phyloP scores from a whole-genome alignment of 2,888 invertebrate species.

The Apocheima hispidaria region DNA sequence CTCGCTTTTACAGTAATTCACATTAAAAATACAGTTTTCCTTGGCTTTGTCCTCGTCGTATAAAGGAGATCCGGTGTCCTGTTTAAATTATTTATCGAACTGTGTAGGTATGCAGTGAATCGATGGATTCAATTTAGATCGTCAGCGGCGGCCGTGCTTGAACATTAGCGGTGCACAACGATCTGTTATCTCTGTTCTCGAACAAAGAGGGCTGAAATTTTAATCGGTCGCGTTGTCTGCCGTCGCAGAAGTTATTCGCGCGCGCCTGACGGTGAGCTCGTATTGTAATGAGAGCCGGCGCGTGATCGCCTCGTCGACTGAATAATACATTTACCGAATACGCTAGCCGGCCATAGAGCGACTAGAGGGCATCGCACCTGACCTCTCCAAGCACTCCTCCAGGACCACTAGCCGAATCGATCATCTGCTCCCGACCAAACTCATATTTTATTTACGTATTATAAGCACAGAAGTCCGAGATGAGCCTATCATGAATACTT shows the following conservation, averaged over 20 bases:
- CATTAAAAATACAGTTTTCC: conserved; percentile 37
- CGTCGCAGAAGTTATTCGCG: conserved; percentile 69
- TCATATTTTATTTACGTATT: conserved; percentile 56
- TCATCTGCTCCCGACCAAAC: conserved; percentile 48
- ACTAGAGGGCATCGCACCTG: conserved; percentile 43
- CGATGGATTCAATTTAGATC: conserved; percentile 72
- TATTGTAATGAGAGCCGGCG: conserved; percentile 71
- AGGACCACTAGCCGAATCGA: conserved; percentile 49
- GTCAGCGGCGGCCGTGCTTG: conserved; percentile 60
- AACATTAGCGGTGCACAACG: conserved; percentile 73
- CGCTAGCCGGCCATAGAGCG: conserved; percentile 27
- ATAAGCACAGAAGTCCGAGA: conserved; percentile 47
- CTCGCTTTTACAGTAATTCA: conserved; percentile 17
- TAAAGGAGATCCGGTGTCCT: conserved; percentile 27
- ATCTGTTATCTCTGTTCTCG: conserved; percentile 74
- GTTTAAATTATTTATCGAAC: conserved; percentile 38
- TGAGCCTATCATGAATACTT: conserved; percentile 49
- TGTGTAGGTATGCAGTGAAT: conserved; percentile 50
- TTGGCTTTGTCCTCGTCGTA: conserved; percentile 40
- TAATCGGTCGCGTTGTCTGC: conserved; percentile 80
- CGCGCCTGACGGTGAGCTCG: conserved; percentile 63
- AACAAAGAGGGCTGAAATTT: conserved; percentile 84
- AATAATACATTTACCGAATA: conserved; percentile 60
- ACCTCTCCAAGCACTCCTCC: conserved; percentile 40
- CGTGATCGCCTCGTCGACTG: conserved; percentile 52